phyloP scores from a whole-genome alignment of 2,113 vertebrate genomes.

The Antechinus stuartii region DNA sequence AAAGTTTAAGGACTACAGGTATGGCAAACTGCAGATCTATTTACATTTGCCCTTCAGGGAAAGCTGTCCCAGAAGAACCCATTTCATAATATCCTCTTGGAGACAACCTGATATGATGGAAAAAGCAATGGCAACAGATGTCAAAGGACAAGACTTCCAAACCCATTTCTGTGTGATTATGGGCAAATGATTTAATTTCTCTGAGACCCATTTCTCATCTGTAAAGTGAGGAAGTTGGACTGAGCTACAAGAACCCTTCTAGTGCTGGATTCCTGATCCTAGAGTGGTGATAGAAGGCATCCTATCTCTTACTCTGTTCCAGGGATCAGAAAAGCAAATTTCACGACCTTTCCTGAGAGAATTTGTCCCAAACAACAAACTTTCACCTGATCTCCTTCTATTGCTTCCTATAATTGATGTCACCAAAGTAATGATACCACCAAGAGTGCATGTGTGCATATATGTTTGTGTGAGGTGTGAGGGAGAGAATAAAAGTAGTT shows the following conservation, averaged over 20 bases:
- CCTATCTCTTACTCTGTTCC: neutral
- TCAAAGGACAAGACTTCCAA: neutral
- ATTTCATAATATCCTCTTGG: neutral
- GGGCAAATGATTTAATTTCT: neutral
- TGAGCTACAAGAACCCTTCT: neutral
- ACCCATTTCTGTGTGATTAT: neutral
- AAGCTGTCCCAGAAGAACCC: neutral
- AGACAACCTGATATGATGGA: neutral
- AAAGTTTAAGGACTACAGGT: neutral
- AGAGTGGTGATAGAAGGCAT: neutral
- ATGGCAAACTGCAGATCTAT: neutral
- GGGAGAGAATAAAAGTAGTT: slow-evolving; percentile 50
- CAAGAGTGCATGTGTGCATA: neutral
- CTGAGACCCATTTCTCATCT: neutral
- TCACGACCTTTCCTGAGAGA: neutral
- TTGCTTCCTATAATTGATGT: neutral
- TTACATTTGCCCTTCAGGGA: neutral
- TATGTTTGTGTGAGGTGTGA: neutral
- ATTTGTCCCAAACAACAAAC: neutral
- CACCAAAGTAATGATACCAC: neutral
- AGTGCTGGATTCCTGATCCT: neutral
- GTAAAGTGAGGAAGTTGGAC: neutral
- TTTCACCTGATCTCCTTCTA: neutral
- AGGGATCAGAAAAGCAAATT: neutral
- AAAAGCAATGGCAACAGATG: neutral